phyloP scores from a whole-genome alignment of 2,797 vertebrate genomes.

The Syngnathus rostellatus region DNA sequence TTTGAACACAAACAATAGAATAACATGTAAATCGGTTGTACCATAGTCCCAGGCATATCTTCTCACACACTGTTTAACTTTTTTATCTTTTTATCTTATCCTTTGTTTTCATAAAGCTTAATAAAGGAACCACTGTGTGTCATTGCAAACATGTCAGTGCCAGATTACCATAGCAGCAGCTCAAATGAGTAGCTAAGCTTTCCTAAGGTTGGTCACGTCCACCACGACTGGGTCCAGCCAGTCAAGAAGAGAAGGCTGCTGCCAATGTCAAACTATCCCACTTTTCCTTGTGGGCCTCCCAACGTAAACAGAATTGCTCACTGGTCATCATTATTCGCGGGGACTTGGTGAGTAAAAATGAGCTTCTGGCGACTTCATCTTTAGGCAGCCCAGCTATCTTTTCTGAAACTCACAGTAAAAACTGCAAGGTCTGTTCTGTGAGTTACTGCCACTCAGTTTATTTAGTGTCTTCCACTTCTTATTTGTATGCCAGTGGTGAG shows the following conservation, averaged over 20 bases:
- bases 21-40: no score
- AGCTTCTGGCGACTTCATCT: conserved; percentile 29
- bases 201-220: conserved; percentile 56
- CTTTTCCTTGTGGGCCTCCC: conserved; percentile 24
- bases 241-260: conserved; percentile 38
- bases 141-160: not conserved
- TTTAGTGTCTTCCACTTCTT: conserved; percentile 5
- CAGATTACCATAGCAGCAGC: conserved; percentile 20
- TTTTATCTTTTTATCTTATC: no score
- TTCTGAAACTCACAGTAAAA: conserved; percentile 5
- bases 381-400: conserved; percentile 7
- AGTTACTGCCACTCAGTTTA: conserved; percentile 25
- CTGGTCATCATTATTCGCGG: conserved; percentile 40
- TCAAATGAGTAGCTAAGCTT: conserved; percentile 34
- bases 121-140: not conserved
- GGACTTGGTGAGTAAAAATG: conserved; percentile 19
- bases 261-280: conserved; percentile 27
- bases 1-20: no score
- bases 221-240: conserved; percentile 43
- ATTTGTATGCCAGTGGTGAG: not conserved
- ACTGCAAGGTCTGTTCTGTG: conserved; percentile 14
- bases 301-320: conserved; percentile 30
- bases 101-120: no score
- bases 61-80: no score
- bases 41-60: no score